Conservation (phyloP, 2,888 invertebrate species). For the Melinopterus prodromus region DNA sequence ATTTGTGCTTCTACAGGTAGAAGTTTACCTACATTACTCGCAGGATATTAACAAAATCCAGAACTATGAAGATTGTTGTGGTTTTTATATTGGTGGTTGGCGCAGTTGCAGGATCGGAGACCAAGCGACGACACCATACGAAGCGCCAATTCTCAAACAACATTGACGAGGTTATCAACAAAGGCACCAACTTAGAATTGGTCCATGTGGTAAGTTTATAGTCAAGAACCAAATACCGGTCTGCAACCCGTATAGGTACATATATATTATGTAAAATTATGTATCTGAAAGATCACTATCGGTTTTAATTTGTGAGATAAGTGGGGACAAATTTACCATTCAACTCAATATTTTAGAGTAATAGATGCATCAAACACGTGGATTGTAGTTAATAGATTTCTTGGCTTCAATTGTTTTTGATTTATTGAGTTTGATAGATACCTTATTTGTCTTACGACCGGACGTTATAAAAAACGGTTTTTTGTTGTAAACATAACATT, state of each 20-base stretch:
- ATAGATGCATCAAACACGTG: too few species aligned
- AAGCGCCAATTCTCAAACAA: not conserved
- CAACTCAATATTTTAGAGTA: too few species aligned
- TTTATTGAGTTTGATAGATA: too few species aligned
- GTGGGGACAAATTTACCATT: too few species aligned
- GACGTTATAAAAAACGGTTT: too few species aligned
- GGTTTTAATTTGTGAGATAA: too few species aligned
- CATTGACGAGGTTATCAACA: not conserved
- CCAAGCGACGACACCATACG: not conserved
- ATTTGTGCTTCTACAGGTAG: not conserved
- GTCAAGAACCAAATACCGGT: not conserved
- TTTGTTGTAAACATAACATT: too few species aligned
- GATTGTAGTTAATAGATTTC: too few species aligned
- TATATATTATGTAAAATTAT: not conserved
- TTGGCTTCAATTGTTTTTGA: too few species aligned
- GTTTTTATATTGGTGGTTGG: not conserved
- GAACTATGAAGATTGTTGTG: not conserved
- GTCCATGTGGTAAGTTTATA: conserved; percentile 17
- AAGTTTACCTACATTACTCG: not conserved
- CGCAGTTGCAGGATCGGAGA: not conserved
- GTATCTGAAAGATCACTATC: not conserved
- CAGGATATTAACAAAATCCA: not conserved
- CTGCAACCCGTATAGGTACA: not conserved
- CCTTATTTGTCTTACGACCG: too few species aligned
- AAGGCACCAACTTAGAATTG: conserved; percentile 10